Conservation (phyloP, 30 jellyfish, hydroid and myxozoan species). For the Nemopilema nomurai region DNA sequence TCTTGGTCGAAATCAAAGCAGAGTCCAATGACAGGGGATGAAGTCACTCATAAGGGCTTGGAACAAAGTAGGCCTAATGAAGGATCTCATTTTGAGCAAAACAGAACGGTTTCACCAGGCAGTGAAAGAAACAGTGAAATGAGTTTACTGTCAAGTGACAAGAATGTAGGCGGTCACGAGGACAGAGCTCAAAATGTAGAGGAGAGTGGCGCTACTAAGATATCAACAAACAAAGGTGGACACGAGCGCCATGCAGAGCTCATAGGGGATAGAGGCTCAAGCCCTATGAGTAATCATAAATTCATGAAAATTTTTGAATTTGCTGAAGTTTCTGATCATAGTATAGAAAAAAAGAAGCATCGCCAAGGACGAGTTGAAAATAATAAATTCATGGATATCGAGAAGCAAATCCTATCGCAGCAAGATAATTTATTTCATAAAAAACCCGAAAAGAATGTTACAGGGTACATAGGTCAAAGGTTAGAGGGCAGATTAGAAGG, state of each 20-base stretch:
- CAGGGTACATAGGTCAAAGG: no score
- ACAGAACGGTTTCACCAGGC: background rate
- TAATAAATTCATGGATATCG: slow-evolving; percentile 25
- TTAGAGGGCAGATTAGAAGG: background rate
- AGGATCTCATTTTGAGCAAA: background rate
- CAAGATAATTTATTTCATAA: slow-evolving; percentile 21
- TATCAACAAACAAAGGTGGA: background rate
- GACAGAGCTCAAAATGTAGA: background rate
- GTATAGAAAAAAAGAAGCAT: slow-evolving; percentile 33
- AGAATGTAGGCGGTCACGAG: background rate
- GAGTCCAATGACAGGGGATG: no score
- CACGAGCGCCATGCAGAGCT: background rate
- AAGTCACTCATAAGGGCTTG: background rate
- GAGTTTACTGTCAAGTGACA: no score
- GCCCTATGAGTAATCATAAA: background rate
- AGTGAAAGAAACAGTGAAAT: background rate
- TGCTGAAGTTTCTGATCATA: slow-evolving; percentile 38
- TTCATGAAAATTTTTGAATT: slow-evolving; percentile 27
- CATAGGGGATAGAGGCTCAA: background rate
- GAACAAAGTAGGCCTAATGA: background rate
- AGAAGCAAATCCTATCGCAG: slow-evolving; percentile 20
- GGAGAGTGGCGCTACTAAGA: background rate
- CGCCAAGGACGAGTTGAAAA: slow-evolving; percentile 12
- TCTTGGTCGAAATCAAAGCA: background rate
- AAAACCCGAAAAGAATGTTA: background rate